Evolutionary conservation across 2,113 vertebrate genomes (phyloP).

Genomic region (Osmerus mordax): DNA sequence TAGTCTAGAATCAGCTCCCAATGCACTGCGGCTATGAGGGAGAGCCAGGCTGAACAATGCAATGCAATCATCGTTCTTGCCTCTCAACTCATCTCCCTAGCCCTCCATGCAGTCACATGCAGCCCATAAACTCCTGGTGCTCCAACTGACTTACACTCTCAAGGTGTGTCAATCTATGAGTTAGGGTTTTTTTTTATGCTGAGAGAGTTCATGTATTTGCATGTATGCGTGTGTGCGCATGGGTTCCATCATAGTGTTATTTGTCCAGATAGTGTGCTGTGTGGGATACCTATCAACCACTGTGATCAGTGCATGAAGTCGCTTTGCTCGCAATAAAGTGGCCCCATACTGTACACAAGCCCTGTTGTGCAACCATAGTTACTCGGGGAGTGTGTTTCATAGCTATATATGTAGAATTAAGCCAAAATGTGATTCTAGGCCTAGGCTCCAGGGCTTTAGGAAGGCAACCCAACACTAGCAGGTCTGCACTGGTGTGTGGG

Average conservation of each 20-base stretch:
- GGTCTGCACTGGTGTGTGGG: constrained; percentile 23
- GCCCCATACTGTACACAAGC: constrained; percentile 13
- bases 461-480: constrained; percentile 41
- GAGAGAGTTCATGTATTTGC: neutral
- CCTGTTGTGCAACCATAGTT: constrained; percentile 15
- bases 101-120: no score
- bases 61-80: no score
- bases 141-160: constrained; percentile 19
- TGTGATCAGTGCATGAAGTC: neutral
- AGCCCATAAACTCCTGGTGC: no score
- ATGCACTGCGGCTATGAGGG: no score
- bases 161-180: constrained; percentile 9
- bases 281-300: constrained; percentile 8
- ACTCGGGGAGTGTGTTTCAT: constrained; percentile 6
- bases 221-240: constrained; percentile 5
- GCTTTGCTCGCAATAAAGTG: neutral
- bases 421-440: constrained; percentile 12
- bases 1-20: no score
- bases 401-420: neutral
- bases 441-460: constrained; percentile 21
- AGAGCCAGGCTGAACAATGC: no score
- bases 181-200: neutral
- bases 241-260: neutral
- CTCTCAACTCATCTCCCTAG: no score
- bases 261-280: neutral